phyloP scores from a whole-genome alignment of 2,797 vertebrate species.

The Pterois miles region DNA sequence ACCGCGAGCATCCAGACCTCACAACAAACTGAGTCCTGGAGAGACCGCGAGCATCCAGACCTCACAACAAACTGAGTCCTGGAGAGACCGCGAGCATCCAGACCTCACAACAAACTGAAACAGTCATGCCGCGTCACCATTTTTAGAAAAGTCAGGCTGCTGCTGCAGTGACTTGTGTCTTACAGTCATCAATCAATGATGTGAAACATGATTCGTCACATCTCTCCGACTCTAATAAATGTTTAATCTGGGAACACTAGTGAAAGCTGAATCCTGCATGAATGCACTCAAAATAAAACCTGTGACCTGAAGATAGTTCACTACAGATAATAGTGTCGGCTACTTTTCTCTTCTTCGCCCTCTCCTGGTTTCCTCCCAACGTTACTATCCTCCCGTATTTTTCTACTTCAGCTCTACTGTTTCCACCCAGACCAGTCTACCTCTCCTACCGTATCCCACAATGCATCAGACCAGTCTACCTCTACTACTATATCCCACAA shows the following conservation, averaged over 20 bases:
- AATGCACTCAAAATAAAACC: constrained; percentile 29
- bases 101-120: too few species aligned
- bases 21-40: too few species aligned
- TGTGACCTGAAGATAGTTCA: background rate
- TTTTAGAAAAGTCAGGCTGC: constrained; percentile 68
- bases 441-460: too few species aligned
- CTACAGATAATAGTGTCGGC: background rate
- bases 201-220: constrained; percentile 53
- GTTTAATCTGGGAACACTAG: constrained; percentile 13
- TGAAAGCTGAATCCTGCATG: background rate
- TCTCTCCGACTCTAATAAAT: constrained; percentile 15
- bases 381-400: too few species aligned
- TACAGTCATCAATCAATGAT: constrained; percentile 32
- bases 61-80: constrained; percentile 52
- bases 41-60: constrained; percentile 33
- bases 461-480: too few species aligned
- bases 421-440: too few species aligned
- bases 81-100: too few species aligned
- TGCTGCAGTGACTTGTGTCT: constrained; percentile 47
- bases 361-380: too few species aligned
- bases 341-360: constrained; percentile 5
- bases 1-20: constrained; percentile 44
- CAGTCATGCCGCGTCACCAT: constrained; percentile 48
- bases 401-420: too few species aligned
- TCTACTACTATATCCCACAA: too few species aligned